Base-by-base conservation (phyloP, 2,113 vertebrate species). In the Marcusenius ussheri region DNA sequence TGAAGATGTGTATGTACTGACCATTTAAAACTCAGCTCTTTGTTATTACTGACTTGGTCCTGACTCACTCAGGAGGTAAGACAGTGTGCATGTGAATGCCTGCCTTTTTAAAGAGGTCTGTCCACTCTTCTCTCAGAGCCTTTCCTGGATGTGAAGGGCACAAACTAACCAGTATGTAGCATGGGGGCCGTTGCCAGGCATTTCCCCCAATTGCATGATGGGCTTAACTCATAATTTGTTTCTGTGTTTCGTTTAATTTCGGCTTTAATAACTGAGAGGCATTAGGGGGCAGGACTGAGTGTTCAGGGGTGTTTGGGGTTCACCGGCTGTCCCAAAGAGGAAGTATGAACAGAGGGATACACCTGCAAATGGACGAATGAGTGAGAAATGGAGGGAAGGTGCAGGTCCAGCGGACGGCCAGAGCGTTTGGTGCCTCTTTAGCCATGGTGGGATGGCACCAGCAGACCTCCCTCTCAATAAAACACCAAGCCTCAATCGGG, bases 211-310 rank as follows among this genome's bases (percentile, higher is more conserved):
- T 24, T 17, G 5, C 70, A 35, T 7, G 7, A 27, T 17, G 85
- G 53, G 5, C 27, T 87, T 49, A 21, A 49, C 10, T 66, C 31
- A 6, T 89, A n/a, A 89, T 88, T 88, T 91, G 39, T 83, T 62
- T 90, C 86, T 85, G 51, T 70, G 51, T 91, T 87, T 92, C 58
- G 83, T 93, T 93, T 92, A 92, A 93, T 93, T 92, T 91, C 91
- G 90, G 84, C 93, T 94, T 92, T 89, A 93, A 93, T 93, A 90
- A 94, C 92, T 93, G 90, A 94, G 90, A 90, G 90, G 74, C 88
- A 47, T 31, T 77, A 85, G 87, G 89, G 89, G 90, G 91, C 88
- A 77, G 66, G 91, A 86, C 87, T 90, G 80, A 91, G 90, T 88
- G 90, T 92, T 91, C 89, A 93, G 91, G 91, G 91, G 89, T 91